Base-by-base conservation (phyloP, 2,113 vertebrate species). In the Bungarus multicinctus region DNA sequence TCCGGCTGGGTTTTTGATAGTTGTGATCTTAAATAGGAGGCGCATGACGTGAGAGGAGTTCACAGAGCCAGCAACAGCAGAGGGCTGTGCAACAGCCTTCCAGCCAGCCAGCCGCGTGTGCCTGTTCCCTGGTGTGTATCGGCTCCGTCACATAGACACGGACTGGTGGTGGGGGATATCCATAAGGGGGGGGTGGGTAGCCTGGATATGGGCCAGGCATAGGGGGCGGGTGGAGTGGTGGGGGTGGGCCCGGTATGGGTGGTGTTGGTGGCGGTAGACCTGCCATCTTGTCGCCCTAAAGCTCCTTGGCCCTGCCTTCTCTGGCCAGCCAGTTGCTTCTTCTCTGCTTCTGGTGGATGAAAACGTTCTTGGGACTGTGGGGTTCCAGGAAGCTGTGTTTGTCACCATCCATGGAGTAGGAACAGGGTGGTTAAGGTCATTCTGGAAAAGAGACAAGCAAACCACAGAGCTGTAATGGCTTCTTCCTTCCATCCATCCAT, bases 21-120 rank as follows among this genome's bases (percentile, higher is more conserved):
- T 9, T 22, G 74, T 20, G 18, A 81, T 43, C 74, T 34, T 43
- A 81, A 81, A 18, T 0, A 81, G 5, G 0, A 8, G 7, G 18
- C 0, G 10, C 0, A 11, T 3, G 50, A 52, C 85, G 39, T 47
- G 1, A 2, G 1, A 50, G 1, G 85, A 50, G 45, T 0, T 50
- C 0, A 0, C 43, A 50, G 25, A 87, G 45, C 22, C 85, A 50
- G 45, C 39, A 87, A 30, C 85, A 87, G 45, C 85, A 47, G 9
- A 87, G 85, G 11, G 25, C 30, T 5, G 45, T 12, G 47, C 43
- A 81, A 20, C 74, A 81, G 34, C 74, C 74, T 81, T 81, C 34
- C 74, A 81, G 18, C 7, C 74, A 81, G 74, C 34, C 74, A 9
- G 18, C 34, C 3, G 34, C 34, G 0, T 39, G 34, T 0, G 18